phyloP scores from a whole-genome alignment of 2,888 invertebrate genomes.

The Acronicta leporina region DNA sequence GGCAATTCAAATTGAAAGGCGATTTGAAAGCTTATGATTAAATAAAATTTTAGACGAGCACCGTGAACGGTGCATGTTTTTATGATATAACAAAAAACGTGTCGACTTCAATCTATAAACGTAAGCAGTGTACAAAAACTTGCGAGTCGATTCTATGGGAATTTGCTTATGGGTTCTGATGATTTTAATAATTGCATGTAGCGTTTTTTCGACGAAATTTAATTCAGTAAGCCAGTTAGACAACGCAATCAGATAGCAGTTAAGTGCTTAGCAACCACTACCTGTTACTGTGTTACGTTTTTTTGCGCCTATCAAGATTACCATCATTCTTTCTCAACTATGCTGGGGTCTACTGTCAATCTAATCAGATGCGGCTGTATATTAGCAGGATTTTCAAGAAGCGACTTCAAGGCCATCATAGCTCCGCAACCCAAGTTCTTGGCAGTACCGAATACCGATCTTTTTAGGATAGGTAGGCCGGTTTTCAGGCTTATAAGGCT shows the following conservation, averaged over 20 bases:
- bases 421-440: no score
- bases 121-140: conserved; percentile 65
- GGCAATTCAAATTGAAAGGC: conserved; percentile 76
- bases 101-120: conserved; percentile 61
- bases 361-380: no score
- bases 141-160: conserved; percentile 55
- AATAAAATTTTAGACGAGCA: conserved; percentile 71
- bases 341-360: no score
- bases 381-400: no score
- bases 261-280: conserved; percentile 46
- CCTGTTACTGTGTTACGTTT: conserved; percentile 51
- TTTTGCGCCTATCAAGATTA: conserved; percentile 38
- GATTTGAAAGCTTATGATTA: conserved; percentile 82
- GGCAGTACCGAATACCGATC: no score
- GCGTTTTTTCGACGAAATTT: conserved; percentile 43
- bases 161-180: conserved; percentile 60
- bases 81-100: conserved; percentile 70
- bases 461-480: no score
- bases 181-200: conserved; percentile 52
- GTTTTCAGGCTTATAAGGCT: no score
- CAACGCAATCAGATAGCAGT: conserved; percentile 32
- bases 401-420: no score
- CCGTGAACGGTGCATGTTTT: conserved; percentile 74
- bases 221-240: conserved; percentile 39
- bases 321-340: background rate